phyloP scores from a whole-genome alignment of 2,797 vertebrate species.

The Lacerta bilineata region DNA sequence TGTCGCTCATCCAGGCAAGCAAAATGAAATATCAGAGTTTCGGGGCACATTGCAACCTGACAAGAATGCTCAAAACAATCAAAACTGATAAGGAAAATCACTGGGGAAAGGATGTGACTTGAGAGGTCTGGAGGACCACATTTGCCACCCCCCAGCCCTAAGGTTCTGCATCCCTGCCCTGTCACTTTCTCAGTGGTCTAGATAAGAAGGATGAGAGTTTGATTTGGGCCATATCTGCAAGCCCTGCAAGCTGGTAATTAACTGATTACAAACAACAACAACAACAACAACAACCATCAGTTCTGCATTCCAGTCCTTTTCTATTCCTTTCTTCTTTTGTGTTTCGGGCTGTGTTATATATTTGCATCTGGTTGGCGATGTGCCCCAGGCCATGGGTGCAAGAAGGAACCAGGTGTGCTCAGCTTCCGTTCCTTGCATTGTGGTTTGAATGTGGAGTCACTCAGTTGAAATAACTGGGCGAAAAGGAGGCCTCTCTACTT shows the following conservation, averaged over 20 bases:
- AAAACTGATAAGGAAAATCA: too few relatives aligned
- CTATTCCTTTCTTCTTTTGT: not conserved
- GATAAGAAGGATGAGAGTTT: not conserved
- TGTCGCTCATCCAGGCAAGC: too few relatives aligned
- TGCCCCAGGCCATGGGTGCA: not conserved
- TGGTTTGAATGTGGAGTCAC: not conserved
- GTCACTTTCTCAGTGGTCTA: too few relatives aligned
- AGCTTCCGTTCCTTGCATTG: not conserved
- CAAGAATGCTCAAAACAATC: too few relatives aligned
- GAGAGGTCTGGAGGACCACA: too few relatives aligned
- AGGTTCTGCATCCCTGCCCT: too few relatives aligned
- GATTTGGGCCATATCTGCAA: too few relatives aligned
- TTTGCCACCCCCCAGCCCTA: too few relatives aligned
- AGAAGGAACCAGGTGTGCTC: conserved; percentile 1
- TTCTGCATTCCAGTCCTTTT: not conserved
- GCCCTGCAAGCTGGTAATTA: not conserved
- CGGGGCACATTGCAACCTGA: too few relatives aligned
- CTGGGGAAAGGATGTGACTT: too few relatives aligned
- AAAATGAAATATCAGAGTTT: too few relatives aligned
- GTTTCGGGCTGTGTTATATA: not conserved
- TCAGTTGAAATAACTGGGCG: not conserved
- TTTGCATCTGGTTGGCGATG: not conserved
- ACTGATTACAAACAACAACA: not conserved
- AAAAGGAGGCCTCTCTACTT: not conserved
- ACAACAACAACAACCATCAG: too few relatives aligned